These are phyloP conservation scores for Habroteleia sp. DNA, from an alignment of 2,888 invertebrate genomes.

Conservation along the genomic window DNA sequence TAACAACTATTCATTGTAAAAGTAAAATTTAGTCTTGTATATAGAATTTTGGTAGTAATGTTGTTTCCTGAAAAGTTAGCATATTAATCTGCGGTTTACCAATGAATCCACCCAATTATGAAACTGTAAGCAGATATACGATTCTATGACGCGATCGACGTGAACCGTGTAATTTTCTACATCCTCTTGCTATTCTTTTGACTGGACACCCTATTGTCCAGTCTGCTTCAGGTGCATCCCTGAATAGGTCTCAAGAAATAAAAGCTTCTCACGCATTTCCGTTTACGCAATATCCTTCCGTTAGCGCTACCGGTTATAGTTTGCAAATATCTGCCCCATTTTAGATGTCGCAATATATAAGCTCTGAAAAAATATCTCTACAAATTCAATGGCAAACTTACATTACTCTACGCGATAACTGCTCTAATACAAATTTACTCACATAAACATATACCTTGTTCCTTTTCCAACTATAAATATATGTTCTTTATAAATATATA, in stretches of 20 bases:
- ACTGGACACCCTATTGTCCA: constrained; percentile 67
- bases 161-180: constrained; percentile 72
- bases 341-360: constrained; percentile 54
- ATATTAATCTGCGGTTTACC: constrained; percentile 52
- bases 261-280: constrained; percentile 75
- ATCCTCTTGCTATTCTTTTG: constrained; percentile 73
- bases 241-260: constrained; percentile 72
- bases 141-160: constrained; percentile 62
- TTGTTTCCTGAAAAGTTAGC: constrained; percentile 22
- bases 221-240: constrained; percentile 73
- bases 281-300: constrained; percentile 79
- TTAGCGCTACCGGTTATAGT: constrained; percentile 66
- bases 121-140: constrained; percentile 56
- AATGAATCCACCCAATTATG: constrained; percentile 51
- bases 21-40: constrained; percentile 5
- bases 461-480: too few relatives aligned
- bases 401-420: too few relatives aligned
- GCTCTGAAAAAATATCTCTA: constrained; percentile 25
- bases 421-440: background rate
- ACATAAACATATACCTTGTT: background rate
- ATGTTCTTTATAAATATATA: too few relatives aligned
- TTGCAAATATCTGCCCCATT: constrained; percentile 43
- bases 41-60: constrained; percentile 1
- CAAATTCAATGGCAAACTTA: constrained; percentile 23
- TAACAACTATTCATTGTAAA: constrained; percentile 15